phyloP scores from a whole-genome alignment of 2,797 vertebrate genomes.

The Channa striata region DNA sequence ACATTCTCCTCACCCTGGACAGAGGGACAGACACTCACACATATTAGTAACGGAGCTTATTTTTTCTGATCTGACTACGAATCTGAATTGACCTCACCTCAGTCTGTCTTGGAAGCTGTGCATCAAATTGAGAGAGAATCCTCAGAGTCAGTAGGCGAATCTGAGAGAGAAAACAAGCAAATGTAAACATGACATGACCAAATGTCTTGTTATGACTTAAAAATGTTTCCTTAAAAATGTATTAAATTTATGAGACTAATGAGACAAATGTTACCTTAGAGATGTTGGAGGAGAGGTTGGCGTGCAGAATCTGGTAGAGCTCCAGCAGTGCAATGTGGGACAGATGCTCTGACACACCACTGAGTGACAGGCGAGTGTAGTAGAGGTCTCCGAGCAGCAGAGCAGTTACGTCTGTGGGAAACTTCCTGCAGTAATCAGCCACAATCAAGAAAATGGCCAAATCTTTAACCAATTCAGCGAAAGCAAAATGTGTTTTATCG shows the following conservation, averaged over 20 bases:
- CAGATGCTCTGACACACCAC: constrained; percentile 87
- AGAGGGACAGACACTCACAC: background rate
- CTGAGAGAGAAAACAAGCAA: constrained; percentile 72
- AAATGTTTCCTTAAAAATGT: fast-evolving
- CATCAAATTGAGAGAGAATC: constrained; percentile 93
- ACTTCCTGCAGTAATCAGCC: constrained; percentile 80
- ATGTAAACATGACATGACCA: background rate
- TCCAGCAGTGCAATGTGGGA: constrained; percentile 88
- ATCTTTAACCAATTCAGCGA: background rate
- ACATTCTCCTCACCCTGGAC: constrained; percentile 83
- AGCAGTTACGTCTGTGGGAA: constrained; percentile 88
- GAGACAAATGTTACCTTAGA: constrained; percentile 86
- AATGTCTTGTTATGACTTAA: too few species aligned
- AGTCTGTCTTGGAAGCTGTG: constrained; percentile 74
- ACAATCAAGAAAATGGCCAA: fast-evolving
- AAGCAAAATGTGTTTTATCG: background rate
- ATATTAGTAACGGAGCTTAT: background rate
- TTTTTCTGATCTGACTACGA: background rate
- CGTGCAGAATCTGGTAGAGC: constrained; percentile 86
- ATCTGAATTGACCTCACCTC: constrained; percentile 81
- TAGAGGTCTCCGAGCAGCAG: constrained; percentile 94
- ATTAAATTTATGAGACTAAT: background rate
- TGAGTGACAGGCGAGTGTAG: constrained; percentile 91
- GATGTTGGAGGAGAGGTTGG: constrained; percentile 91
- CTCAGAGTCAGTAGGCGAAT: constrained; percentile 92